These are phyloP conservation scores for Glaucopsyche alexis DNA, from an alignment of 2,888 invertebrate species.

Conservation along the genomic window DNA sequence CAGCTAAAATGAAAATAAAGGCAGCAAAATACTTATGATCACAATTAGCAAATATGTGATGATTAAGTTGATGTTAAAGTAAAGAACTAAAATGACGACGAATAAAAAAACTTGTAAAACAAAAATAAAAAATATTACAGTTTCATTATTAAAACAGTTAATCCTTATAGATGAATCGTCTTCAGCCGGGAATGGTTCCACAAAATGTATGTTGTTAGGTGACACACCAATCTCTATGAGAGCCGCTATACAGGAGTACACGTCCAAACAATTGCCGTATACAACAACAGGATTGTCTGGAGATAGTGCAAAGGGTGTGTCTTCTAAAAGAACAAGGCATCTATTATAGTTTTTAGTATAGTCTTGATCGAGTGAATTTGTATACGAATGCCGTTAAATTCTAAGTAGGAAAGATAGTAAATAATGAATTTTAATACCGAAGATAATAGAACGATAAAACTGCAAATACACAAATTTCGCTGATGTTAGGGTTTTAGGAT, in stretches of 20 bases:
- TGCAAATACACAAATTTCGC: too few species aligned
- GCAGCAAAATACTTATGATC: too few species aligned
- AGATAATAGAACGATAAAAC: too few species aligned
- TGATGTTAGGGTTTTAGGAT: too few species aligned
- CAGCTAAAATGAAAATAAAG: too few species aligned
- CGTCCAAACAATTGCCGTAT: conserved; percentile 84
- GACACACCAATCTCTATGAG: conserved; percentile 81
- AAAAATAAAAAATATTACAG: conserved; percentile 55
- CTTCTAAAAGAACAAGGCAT: conserved; percentile 41
- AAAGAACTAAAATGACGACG: not conserved
- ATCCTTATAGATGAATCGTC: conserved; percentile 54
- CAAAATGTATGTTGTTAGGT: conserved; percentile 77
- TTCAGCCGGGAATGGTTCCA: conserved; percentile 76
- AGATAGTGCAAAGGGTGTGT: conserved; percentile 43
- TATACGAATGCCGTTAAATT: not conserved
- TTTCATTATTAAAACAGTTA: conserved; percentile 70
- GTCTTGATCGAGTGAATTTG: not conserved
- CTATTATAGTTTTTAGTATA: not conserved
- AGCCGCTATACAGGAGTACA: conserved; percentile 83
- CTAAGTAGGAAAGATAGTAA: not conserved
- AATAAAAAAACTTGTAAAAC: conserved; percentile 42
- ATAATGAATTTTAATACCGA: not conserved
- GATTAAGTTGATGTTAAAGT: not conserved
- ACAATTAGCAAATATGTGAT: too few species aligned
- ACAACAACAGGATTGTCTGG: conserved; percentile 74